Evolutionary conservation across 1,140 invertebrate species (phyloP), one percentile per base, ranked within the genome.

Genomic region (Littorina saxatilis): DNA sequence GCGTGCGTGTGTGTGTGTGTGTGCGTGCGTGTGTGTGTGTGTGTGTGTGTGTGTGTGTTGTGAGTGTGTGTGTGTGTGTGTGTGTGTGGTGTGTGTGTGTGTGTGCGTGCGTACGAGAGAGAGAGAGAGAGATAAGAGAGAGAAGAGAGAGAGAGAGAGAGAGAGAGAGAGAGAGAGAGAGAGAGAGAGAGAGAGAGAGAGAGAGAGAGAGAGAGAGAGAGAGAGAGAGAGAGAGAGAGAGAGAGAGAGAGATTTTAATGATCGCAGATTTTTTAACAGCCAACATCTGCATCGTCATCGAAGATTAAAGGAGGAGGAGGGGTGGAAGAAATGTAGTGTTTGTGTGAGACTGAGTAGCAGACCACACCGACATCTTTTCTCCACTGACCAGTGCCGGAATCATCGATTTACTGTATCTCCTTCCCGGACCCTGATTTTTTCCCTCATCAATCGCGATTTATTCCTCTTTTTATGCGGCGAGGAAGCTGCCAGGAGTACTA

Each of bases 21-120:
- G 61, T 66, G 61, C 35, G 32, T 35, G 32, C 35, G 61, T 35
- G 61, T 66, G 61, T 66, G 61, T 66, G 61, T 66, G 61, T 66
- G 61, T 66, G 61, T 66, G 61, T 66, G 61, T 66, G 61, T 66
- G 61, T 66, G 61, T 66, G 61, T 66, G 61, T 66, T 35, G 61
- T 32, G 61, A 9, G 61, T 35, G 61, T 66, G 61, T 35, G 61
- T 35, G 61, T 66, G 61, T 32, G 61, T 35, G 61, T 66, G 55
- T 58, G 55, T 27, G 61, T 32, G 61, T 66, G 61, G 61, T 66
- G 61, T 27, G 61, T 27, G 61, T 27, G 61, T 27, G 61, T 27
- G 61, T 27, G 61, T 29, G 61, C 35, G 29, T 32, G 61, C 35
- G 61, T 32, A 29, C 35, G 55, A 13, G 55, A 13, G 55, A 13